Conservation (phyloP, 2,888 invertebrate species). For the Leptinotarsa juncta region DNA sequence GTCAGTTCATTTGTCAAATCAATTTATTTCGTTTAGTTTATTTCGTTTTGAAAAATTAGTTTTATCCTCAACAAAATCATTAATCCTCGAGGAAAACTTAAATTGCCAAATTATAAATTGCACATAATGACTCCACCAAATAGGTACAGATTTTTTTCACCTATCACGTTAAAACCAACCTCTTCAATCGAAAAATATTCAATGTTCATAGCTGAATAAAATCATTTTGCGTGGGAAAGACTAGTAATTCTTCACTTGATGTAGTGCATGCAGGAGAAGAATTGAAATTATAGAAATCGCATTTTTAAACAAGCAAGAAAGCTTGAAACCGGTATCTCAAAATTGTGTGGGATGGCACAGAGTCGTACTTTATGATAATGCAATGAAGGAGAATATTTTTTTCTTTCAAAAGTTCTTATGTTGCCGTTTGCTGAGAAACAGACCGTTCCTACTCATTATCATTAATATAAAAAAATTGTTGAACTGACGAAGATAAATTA, state of each 20-base stretch:
- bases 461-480: no score
- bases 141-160: background rate
- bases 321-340: conserved; percentile 38
- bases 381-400: background rate
- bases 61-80: no score
- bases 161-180: no score
- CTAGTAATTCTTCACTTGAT: conserved; percentile 16
- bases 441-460: no score
- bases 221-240: conserved; percentile 7
- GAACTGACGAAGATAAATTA: no score
- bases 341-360: conserved; percentile 37
- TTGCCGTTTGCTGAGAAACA: no score
- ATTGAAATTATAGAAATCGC: conserved; percentile 38
- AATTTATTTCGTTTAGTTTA: no score
- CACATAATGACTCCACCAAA: background rate
- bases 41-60: no score
- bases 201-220: background rate
- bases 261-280: conserved; percentile 19
- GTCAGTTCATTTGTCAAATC: no score
- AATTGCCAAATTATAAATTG: background rate
- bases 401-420: no score
- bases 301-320: conserved; percentile 28
- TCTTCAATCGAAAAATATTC: background rate
- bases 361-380: conserved; percentile 26
- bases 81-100: no score